Evolutionary conservation across 2,113 vertebrate species (phyloP), one percentile per base, ranked within the genome.

Genomic region (Rhadina sibilatrix): DNA sequence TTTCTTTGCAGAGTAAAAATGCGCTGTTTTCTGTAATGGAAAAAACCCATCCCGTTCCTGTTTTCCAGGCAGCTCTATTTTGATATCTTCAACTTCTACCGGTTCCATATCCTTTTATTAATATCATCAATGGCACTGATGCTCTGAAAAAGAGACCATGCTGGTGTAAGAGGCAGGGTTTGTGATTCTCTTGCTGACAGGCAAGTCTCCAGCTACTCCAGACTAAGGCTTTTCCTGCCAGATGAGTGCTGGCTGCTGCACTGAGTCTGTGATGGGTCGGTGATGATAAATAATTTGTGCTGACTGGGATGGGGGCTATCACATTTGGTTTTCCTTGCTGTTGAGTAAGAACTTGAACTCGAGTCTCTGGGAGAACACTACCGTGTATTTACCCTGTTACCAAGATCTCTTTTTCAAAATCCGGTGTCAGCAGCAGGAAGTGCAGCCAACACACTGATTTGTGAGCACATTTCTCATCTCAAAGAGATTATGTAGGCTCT

Each of bases 231-330:
- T 79, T 89, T 85, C 54, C 74, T 94, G 87, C 88, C 88, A 93
- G 87, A 68, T 0, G 11, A 52, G 47, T 14, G 19, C 59, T 96
- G 92, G 84, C 87, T 93, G 83, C 82, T 74, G 70, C 68, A 12
- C 40, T 19, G 17, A 16, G 28, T 9, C 86, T 89, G 74, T 90
- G 87, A 87, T 54, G 81, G 69, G 42, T 89, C 3, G 0, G 40
- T 85, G 83, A 61, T 72, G 91, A 95, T 89, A 83, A 94, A 96
- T 87, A 76, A 77, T 42, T 65, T 38, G 42, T 59, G 65, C 82
- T 87, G 63, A 69, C 78, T 90, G 57, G 46, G 78, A 88, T 65
- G 54, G 70, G 87, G 81, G 68, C 56, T 66, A n/a, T 83, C 47
- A 0, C 63, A 49, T 80, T 93, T 88, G 82, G 52, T 94, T 95